Conservation (phyloP, 2,888 invertebrate species). For the Limnephilus marmoratus region DNA sequence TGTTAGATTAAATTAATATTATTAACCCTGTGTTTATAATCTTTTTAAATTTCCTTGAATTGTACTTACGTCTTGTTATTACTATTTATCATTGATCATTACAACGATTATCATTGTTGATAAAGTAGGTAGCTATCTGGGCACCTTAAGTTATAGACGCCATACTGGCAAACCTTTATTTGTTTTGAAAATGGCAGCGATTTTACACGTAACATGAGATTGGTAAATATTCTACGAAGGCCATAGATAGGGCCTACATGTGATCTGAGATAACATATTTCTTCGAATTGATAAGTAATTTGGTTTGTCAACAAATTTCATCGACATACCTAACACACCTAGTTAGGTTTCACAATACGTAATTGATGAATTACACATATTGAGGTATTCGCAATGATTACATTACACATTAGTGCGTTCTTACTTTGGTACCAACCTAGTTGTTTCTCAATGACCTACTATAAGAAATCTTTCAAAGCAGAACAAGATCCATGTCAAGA, state of each 20-base stretch:
- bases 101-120: background rate
- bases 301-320: background rate
- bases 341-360: background rate
- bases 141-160: background rate
- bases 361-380: background rate
- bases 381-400: background rate
- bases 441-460: conserved; percentile 12
- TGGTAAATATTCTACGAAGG: background rate
- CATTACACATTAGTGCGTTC: background rate
- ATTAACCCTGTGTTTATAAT: background rate
- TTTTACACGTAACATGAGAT: background rate
- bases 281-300: background rate
- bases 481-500: conserved; percentile 15
- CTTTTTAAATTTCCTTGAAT: background rate
- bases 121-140: background rate
- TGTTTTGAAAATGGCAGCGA: background rate
- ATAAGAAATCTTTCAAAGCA: conserved; percentile 2
- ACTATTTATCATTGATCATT: background rate
- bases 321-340: background rate
- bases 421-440: background rate
- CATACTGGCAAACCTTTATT: background rate
- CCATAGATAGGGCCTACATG: background rate
- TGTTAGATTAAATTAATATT: background rate
- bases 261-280: background rate
- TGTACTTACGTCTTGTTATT: background rate